phyloP scores from a whole-genome alignment of 2,888 invertebrate species.

The Melanchra persicariae region DNA sequence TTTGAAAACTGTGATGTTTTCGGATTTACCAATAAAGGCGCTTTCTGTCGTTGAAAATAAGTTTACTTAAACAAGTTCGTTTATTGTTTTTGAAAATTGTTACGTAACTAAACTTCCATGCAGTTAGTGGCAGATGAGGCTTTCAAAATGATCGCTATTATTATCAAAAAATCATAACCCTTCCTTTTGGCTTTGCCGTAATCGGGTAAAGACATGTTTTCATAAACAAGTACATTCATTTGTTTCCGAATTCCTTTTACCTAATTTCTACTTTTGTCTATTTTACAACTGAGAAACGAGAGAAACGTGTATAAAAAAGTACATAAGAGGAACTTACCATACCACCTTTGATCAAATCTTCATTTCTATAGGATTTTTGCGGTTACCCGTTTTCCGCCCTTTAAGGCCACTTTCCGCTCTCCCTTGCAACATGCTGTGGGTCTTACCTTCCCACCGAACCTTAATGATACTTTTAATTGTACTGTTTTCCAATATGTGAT shows the following conservation, averaged over 20 bases:
- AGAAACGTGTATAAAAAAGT: too few species aligned
- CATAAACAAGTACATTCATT: too few species aligned
- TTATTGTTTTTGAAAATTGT: not conserved
- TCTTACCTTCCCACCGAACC: conserved; percentile 68
- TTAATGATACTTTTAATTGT: conserved; percentile 83
- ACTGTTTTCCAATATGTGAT: conserved; percentile 74
- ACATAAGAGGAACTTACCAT: too few species aligned
- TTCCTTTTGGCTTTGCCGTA: too few species aligned
- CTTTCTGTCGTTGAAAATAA: not conserved
- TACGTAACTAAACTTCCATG: not conserved
- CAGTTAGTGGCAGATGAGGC: not conserved
- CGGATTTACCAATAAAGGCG: not conserved
- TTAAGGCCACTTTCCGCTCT: conserved; percentile 32
- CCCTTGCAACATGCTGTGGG: conserved; percentile 16
- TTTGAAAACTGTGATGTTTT: not conserved
- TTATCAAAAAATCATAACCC: too few species aligned
- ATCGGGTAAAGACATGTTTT: too few species aligned
- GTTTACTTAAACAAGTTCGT: not conserved
- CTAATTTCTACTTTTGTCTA: too few species aligned
- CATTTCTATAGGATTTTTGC: not conserved
- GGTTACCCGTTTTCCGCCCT: conserved; percentile 13
- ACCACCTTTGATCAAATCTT: too few species aligned
- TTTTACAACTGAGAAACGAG: too few species aligned
- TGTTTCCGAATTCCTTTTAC: too few species aligned
- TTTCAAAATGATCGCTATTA: too few species aligned